Conservation (phyloP, 2,797 vertebrate genomes). For the Lutjanus campechanus region DNA sequence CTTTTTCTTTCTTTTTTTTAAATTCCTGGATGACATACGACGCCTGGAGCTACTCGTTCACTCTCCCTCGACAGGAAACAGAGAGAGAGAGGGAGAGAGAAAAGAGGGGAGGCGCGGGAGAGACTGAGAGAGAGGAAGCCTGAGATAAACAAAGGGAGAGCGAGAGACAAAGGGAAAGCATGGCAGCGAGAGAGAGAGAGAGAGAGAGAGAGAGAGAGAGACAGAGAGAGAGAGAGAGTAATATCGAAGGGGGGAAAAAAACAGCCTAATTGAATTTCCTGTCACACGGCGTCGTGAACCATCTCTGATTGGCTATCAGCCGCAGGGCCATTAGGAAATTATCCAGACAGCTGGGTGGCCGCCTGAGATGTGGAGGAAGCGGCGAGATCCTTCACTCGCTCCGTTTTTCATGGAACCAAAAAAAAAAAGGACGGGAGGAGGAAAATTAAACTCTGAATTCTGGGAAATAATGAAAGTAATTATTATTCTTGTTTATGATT, state of each 20-base stretch:
- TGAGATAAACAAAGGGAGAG: conserved; percentile 34
- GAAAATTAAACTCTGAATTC: not conserved
- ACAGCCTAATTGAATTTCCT: conserved; percentile 71
- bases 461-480: no score
- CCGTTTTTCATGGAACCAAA: not conserved
- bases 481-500: no score
- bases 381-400: conserved; percentile 13
- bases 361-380: conserved; percentile 41
- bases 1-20: conserved; percentile 27
- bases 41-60: conserved; percentile 40
- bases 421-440: not conserved
- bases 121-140: not conserved
- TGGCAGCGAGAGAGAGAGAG: not conserved
- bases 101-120: conserved; percentile 5
- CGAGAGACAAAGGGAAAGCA: conserved; percentile 25
- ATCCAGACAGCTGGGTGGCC: conserved; percentile 55
- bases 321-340: conserved; percentile 58
- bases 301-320: conserved; percentile 67
- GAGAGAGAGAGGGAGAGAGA: conserved; percentile 6
- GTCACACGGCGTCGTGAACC: conserved; percentile 54
- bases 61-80: conserved; percentile 49
- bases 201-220: conserved; percentile 3
- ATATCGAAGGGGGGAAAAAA: conserved; percentile 50
- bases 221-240: conserved; percentile 25
- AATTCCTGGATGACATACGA: conserved; percentile 65